These are phyloP conservation scores for Euclidia mi DNA, from an alignment of 2,888 invertebrate species.

Conservation along the genomic window DNA sequence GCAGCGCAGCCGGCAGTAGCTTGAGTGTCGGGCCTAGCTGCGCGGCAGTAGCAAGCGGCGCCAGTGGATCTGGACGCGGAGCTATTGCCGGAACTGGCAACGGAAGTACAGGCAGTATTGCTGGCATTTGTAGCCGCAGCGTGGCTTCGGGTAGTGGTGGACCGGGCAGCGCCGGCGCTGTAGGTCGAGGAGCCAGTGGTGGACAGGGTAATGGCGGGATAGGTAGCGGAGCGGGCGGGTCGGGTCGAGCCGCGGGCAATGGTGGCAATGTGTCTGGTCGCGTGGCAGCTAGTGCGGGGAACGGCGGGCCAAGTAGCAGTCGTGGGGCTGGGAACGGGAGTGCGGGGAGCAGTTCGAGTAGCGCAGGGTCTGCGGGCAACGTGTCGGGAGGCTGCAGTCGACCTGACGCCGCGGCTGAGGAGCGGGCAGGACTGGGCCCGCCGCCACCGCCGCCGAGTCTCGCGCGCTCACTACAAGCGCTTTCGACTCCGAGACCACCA, in stretches of 20 bases:
- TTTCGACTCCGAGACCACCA: slow-evolving; percentile 90
- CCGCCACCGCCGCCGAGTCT: slow-evolving; percentile 89
- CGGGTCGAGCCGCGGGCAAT: slow-evolving; percentile 4
- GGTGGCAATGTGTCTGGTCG: not conserved
- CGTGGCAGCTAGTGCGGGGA: slow-evolving; percentile 2
- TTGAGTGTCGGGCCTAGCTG: slow-evolving; percentile 16
- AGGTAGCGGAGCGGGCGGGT: not conserved
- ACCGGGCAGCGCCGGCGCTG: not conserved
- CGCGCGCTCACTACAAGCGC: slow-evolving; percentile 90
- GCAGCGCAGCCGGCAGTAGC: slow-evolving; percentile 20
- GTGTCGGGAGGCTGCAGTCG: not conserved
- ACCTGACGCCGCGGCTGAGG: slow-evolving; percentile 39
- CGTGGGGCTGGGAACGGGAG: slow-evolving; percentile 9
- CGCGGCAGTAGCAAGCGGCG: not conserved
- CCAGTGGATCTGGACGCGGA: slow-evolving; percentile 1
- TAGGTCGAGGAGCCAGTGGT: slow-evolving; percentile 1
- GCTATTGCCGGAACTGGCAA: slow-evolving; percentile 3
- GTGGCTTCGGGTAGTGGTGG: not conserved
- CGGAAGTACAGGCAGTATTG: slow-evolving; percentile 10
- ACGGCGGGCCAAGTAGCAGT: slow-evolving; percentile 5
- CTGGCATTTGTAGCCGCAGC: slow-evolving; percentile 5
- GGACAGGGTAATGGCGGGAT: slow-evolving; percentile 1
- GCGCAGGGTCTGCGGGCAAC: not conserved
- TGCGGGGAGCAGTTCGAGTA: slow-evolving; percentile 11
- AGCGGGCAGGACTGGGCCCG: slow-evolving; percentile 67